phyloP scores from a whole-genome alignment of 2,113 vertebrate species.

The Cathartes aura region DNA sequence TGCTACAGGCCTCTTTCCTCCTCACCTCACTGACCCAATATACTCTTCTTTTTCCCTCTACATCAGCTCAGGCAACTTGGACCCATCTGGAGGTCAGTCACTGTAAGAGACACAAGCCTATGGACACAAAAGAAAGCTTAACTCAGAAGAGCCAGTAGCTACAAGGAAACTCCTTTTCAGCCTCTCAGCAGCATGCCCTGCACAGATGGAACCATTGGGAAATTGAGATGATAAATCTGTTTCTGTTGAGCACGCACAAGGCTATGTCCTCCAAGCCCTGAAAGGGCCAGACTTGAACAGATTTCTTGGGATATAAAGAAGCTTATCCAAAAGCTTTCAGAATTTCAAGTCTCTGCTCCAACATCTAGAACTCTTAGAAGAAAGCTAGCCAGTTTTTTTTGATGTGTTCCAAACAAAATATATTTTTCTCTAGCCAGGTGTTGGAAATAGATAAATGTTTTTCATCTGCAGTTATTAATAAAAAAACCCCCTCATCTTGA shows the following conservation, averaged over 20 bases:
- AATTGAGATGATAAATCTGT: background rate
- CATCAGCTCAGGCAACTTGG: background rate
- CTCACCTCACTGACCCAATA: background rate
- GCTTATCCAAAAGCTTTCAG: background rate
- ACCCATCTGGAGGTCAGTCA: background rate
- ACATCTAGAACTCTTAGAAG: background rate
- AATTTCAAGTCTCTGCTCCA: background rate
- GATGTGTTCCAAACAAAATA: background rate
- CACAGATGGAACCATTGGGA: background rate
- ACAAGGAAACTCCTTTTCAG: slow-evolving; percentile 23
- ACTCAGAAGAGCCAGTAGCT: background rate
- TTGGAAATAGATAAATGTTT: background rate
- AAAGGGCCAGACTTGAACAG: background rate
- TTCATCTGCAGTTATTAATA: background rate
- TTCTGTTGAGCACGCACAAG: background rate
- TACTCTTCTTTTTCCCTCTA: background rate
- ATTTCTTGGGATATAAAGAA: background rate
- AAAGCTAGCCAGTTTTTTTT: background rate
- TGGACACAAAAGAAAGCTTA: background rate
- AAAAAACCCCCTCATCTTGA: background rate
- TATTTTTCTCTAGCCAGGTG: background rate
- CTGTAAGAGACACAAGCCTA: background rate
- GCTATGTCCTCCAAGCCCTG: background rate
- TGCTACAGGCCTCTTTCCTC: background rate
- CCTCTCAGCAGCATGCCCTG: background rate